A percentile compares a stretch with the other conserved stretches of the same genome.
Evolutionary conservation across 2,113 vertebrate species (phyloP).

Genomic region (Crotalus tigris): DNA sequence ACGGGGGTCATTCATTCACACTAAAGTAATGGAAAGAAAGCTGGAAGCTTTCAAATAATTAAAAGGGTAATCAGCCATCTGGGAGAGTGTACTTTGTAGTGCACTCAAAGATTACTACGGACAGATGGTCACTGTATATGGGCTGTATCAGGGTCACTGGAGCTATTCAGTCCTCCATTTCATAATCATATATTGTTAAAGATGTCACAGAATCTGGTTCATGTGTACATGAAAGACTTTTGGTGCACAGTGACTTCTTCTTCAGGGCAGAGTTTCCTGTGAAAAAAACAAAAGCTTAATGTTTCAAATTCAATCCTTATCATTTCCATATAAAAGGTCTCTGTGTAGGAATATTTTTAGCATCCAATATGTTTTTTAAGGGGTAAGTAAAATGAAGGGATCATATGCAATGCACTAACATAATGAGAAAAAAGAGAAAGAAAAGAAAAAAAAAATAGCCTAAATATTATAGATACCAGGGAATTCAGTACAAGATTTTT

Average conservation of each 20-base stretch:
- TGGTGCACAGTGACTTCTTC: not conserved
- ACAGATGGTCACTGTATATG: not conserved
- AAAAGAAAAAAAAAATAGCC: not conserved
- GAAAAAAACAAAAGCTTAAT: not conserved
- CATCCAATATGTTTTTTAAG: not conserved
- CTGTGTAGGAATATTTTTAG: not conserved
- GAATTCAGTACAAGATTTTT: not conserved
- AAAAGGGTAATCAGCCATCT: constrained; percentile 9
- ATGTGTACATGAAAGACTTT: not conserved
- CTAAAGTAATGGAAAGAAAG: not conserved
- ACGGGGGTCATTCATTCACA: not conserved
- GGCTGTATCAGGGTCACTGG: not conserved
- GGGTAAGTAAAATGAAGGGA: not conserved
- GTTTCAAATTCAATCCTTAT: not conserved
- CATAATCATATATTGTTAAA: not conserved
- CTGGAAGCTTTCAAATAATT: constrained; percentile 4
- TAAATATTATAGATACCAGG: not conserved
- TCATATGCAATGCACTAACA: not conserved
- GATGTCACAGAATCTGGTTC: not conserved
- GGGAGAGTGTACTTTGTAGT: not conserved
- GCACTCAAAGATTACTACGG: constrained; percentile 17
- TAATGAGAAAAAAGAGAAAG: not conserved
- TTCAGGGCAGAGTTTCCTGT: not conserved
- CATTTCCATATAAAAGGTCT: not conserved
- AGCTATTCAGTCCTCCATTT: not conserved